These are phyloP conservation scores for Enoplosus armatus DNA, from an alignment of 2,797 vertebrate species.

Conservation along the genomic window DNA sequence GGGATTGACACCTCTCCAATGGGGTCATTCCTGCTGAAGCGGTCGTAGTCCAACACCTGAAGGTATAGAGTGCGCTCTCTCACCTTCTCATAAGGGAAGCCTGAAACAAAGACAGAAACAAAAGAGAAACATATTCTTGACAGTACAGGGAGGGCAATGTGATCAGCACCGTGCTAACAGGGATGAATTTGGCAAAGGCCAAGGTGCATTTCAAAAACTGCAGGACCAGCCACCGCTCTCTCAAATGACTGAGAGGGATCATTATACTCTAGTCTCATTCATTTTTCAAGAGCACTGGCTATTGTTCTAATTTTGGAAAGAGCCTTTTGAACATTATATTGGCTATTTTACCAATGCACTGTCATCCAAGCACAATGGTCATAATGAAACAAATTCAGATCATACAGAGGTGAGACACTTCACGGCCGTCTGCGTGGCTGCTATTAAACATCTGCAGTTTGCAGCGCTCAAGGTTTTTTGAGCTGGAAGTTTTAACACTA, in stretches of 20 bases:
- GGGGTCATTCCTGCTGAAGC: constrained; percentile 98
- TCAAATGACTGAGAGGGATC: constrained; percentile 43
- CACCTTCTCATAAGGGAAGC: constrained; percentile 99
- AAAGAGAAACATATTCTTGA: constrained; percentile 32
- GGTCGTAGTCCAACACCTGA: constrained; percentile 98
- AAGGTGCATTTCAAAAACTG: constrained; percentile 47
- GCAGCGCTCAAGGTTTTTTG: background rate
- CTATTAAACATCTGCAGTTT: constrained; percentile 29
- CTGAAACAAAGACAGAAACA: constrained; percentile 76
- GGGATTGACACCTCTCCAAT: constrained; percentile 98
- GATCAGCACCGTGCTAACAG: constrained; percentile 33
- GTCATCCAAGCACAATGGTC: constrained; percentile 22
- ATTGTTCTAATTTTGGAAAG: constrained; percentile 44
- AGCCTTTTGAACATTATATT: constrained; percentile 42
- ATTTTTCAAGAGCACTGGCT: constrained; percentile 46
- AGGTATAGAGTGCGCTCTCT: constrained; percentile 97
- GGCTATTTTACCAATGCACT: constrained; percentile 10
- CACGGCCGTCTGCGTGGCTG: background rate
- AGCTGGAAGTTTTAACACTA: constrained; percentile 20
- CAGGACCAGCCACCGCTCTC: constrained; percentile 27
- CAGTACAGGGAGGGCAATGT: constrained; percentile 20
- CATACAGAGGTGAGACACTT: constrained; percentile 12
- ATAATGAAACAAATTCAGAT: constrained; percentile 43
- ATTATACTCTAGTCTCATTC: constrained; percentile 45
- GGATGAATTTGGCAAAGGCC: constrained; percentile 52